Base-by-base conservation (phyloP, 1,140 invertebrate species). In the Bursaphelenchus mucronatus region DNA sequence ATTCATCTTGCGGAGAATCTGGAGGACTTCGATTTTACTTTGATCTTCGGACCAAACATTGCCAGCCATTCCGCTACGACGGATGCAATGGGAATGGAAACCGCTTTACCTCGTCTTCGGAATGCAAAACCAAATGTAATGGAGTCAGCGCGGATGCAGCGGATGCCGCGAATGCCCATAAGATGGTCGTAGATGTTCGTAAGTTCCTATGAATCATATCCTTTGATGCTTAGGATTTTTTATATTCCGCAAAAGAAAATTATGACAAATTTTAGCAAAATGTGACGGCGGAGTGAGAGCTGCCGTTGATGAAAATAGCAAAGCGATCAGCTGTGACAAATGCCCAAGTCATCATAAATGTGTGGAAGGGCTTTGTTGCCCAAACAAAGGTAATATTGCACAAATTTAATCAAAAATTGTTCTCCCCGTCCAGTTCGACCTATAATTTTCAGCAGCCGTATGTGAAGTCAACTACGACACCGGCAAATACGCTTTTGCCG, bases 401-500 rank as follows among this genome's bases (percentile, higher is more conserved):
- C 13, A 63, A 13, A 11, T 67, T 68, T 45, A 39, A 61, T 63
- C 15, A 66, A 66, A 41, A 67, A 10, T 39, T 40, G 10, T 39
- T 68, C 41, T 66, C 58, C 0, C 11, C 51, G 30, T 40, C 21
- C 13, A n/a, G n/a, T 69, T 44, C 10, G 63, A 15, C 4, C 30
- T 43, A 40, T 56, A 6, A 13, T 59, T 61, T 74, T 41, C 46
- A 80, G 78, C 78, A 69, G 19, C 62, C 57, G 67, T 64, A 5
- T 78, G 76, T 51, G 65, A 67, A 45, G 50, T 79, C 8, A 63
- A 76, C 10, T 79, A 79, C 54, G 78, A 79, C 55, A 79, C 78
- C 9, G 78, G 78, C 11, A 64, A 74, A 40, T 78, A 76, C 52
- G 69, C 73, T 9, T 55, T 55, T 15, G 52, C 65, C 45, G 69